Percentiles rank a stretch among this genome's conserved stretches.
Evolutionary conservation across 2,113 vertebrate genomes (phyloP).

Genomic region (Eolophus roseicapilla): DNA sequence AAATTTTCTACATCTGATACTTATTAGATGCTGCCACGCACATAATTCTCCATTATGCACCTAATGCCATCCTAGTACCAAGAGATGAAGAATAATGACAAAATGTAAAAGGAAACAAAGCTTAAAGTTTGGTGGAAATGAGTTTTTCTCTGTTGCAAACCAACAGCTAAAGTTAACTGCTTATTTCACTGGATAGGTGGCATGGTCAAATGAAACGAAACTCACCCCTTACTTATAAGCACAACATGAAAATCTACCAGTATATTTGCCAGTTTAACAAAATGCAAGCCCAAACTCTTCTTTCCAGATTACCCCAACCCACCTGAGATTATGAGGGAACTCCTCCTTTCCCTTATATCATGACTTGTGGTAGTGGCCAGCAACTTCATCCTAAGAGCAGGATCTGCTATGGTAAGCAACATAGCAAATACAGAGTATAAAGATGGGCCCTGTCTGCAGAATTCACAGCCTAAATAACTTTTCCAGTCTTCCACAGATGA

Average conservation of each 20-base stretch:
- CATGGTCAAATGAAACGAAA: background rate
- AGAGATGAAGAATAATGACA: background rate
- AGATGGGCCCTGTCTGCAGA: background rate
- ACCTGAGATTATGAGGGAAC: background rate
- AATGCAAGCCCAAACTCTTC: background rate
- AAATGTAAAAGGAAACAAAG: background rate
- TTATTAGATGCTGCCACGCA: background rate
- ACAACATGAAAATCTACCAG: background rate
- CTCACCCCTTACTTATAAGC: background rate
- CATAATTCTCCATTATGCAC: accelerated
- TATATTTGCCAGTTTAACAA: background rate
- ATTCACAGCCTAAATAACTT: background rate
- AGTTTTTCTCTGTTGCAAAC: background rate
- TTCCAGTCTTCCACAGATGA: background rate
- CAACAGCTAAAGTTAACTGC: background rate
- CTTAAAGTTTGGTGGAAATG: background rate
- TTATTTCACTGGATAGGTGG: background rate
- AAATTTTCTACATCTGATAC: background rate
- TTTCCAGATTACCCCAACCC: background rate
- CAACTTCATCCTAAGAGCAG: background rate
- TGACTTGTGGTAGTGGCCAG: background rate
- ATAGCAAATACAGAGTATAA: background rate
- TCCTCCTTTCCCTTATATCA: background rate
- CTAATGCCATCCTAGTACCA: background rate
- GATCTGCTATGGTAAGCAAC: background rate